phyloP scores from a whole-genome alignment of 2,113 vertebrate species.

The Microtus ochrogaster region DNA sequence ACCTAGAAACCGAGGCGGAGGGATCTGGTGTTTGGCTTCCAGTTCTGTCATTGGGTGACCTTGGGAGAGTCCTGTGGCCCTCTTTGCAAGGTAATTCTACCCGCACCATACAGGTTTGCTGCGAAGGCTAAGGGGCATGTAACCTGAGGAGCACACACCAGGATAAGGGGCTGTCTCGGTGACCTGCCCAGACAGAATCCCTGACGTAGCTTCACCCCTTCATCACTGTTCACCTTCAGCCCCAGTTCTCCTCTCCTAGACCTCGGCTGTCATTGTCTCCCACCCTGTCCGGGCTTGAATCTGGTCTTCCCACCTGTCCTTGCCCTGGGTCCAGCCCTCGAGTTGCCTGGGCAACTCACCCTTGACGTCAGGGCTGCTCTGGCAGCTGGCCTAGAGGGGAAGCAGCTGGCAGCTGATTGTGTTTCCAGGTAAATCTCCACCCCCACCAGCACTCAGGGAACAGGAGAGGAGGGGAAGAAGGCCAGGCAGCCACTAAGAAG shows the following conservation, averaged over 20 bases:
- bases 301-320: constrained; percentile 25
- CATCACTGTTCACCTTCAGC: no score
- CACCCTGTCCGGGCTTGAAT: not conserved
- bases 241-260: not conserved
- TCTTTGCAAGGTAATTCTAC: not conserved
- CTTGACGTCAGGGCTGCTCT: constrained; percentile 40
- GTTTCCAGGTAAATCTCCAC: constrained; percentile 71
- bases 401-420: constrained; percentile 59
- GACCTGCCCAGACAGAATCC: not conserved
- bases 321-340: not conserved
- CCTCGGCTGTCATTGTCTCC: not conserved
- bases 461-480: not conserved
- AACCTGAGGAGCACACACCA: not conserved
- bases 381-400: not conserved
- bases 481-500: not conserved
- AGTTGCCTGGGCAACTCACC: constrained; percentile 38
- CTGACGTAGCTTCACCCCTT: not conserved
- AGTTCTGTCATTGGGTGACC: constrained; percentile 24
- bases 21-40: not conserved
- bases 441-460: not conserved
- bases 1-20: not conserved
- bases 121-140: not conserved
- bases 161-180: not conserved
- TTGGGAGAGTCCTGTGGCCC: not conserved
- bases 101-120: not conserved